These are phyloP conservation scores for Hiodon tergisus DNA, from an alignment of 2,113 vertebrate genomes.

Conservation along the genomic window DNA sequence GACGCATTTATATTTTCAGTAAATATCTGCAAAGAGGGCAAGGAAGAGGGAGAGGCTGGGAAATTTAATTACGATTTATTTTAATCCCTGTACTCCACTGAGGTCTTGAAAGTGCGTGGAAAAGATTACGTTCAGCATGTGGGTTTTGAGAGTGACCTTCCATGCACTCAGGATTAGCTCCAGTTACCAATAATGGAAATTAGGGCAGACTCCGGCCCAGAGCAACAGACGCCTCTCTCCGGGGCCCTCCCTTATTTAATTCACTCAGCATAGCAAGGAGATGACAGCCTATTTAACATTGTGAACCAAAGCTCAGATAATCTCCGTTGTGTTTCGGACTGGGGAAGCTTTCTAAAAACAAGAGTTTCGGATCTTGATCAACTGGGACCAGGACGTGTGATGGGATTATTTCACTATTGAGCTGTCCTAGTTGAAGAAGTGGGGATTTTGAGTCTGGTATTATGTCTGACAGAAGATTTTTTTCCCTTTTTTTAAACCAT, in stretches of 20 bases:
- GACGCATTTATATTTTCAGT: background rate
- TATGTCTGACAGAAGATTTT: too few species aligned
- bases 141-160: constrained; percentile 33
- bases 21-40: background rate
- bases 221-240: constrained; percentile 1
- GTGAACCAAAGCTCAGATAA: constrained; percentile 24
- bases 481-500: too few species aligned
- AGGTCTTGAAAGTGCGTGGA: constrained; percentile 23
- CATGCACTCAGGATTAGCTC: constrained; percentile 35
- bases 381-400: background rate
- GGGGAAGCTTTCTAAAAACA: background rate
- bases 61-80: constrained; percentile 10
- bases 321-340: constrained; percentile 14
- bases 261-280: background rate
- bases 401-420: constrained; percentile 3
- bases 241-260: background rate
- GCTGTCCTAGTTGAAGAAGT: background rate
- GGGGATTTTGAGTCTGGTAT: constrained; percentile 4
- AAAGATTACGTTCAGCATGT: constrained; percentile 30
- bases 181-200: constrained; percentile 43
- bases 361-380: constrained; percentile 1
- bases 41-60: background rate
- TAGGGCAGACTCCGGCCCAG: constrained; percentile 28
- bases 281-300: background rate
- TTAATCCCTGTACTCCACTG: constrained; percentile 11